Conservation (phyloP, 2,113 vertebrate genomes). For the Regulus satrapa region DNA sequence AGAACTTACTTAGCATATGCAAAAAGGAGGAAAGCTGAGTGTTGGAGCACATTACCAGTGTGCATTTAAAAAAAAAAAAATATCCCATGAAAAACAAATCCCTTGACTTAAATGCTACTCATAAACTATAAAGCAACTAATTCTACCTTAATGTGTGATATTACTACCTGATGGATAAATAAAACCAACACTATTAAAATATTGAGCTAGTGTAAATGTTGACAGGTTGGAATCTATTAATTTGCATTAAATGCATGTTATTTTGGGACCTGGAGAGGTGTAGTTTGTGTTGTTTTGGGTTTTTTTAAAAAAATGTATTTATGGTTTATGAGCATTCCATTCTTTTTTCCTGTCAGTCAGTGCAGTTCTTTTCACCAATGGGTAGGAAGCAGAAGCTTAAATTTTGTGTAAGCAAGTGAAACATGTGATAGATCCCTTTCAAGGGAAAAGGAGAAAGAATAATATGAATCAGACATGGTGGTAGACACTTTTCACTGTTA, state of each 20-base stretch:
- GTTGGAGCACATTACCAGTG: not conserved
- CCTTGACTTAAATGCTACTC: constrained; percentile 2
- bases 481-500: not conserved
- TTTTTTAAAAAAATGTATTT: no score
- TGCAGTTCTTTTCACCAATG: not conserved
- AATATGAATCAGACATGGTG: not conserved
- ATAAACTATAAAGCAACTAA: constrained; percentile 40
- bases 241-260: not conserved
- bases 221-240: constrained; percentile 7
- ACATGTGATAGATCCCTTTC: not conserved
- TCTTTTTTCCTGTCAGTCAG: not conserved
- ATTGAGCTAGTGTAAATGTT: not conserved
- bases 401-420: not conserved
- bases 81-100: constrained; percentile 39
- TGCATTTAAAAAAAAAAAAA: constrained; percentile 42
- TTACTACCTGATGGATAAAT: constrained; percentile 27
- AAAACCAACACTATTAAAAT: constrained; percentile 30
- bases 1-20: constrained; percentile 19
- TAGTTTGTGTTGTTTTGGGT: not conserved
- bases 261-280: not conserved
- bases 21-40: not conserved
- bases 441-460: not conserved
- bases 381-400: not conserved
- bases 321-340: not conserved
- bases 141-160: constrained; percentile 28